Percentiles rank a stretch among this genome's conserved stretches.
Evolutionary conservation across 2,797 vertebrate species (phyloP).

Genomic region (Bovichtus variegatus): DNA sequence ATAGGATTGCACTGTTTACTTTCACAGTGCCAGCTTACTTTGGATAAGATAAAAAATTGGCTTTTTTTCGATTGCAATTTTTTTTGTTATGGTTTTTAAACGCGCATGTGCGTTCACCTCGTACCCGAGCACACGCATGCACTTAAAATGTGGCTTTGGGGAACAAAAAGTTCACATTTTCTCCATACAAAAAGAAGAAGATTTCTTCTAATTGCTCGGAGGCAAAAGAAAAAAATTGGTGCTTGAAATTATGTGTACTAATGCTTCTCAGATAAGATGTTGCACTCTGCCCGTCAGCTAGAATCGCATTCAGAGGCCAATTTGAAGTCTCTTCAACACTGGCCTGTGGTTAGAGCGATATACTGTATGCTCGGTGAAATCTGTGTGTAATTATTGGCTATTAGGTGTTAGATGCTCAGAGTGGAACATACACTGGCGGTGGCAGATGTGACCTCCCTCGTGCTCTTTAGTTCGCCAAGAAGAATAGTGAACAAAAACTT

Average conservation of each 20-base stretch:
- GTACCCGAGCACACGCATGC: slow-evolving; percentile 10
- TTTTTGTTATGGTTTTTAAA: slow-evolving; percentile 42
- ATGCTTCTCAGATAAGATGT: slow-evolving; percentile 68
- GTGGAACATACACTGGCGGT: slow-evolving; percentile 11
- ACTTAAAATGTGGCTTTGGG: slow-evolving; percentile 71
- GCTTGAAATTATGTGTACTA: slow-evolving; percentile 69
- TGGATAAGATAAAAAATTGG: slow-evolving; percentile 32
- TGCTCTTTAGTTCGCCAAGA: slow-evolving; percentile 30
- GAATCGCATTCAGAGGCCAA: slow-evolving; percentile 58
- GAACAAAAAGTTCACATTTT: slow-evolving; percentile 81
- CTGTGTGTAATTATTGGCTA: slow-evolving; percentile 41
- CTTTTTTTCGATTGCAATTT: slow-evolving; percentile 42
- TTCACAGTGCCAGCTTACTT: slow-evolving; percentile 36
- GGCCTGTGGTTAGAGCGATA: slow-evolving; percentile 48
- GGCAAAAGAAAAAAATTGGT: slow-evolving; percentile 73
- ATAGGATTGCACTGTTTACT: slow-evolving; percentile 73
- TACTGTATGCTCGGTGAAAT: slow-evolving; percentile 50
- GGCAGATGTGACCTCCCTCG: slow-evolving; percentile 52
- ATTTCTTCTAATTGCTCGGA: slow-evolving; percentile 64
- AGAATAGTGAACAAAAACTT: slow-evolving; percentile 39
- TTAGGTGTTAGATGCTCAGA: slow-evolving; percentile 28
- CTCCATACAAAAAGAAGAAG: slow-evolving; percentile 74
- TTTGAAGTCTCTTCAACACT: slow-evolving; percentile 53
- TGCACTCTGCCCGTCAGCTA: slow-evolving; percentile 59
- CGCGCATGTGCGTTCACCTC: slow-evolving; percentile 30